These are phyloP conservation scores for Drosophila auraria DNA, from an alignment of 1,140 invertebrate species.

Conservation along the genomic window DNA sequence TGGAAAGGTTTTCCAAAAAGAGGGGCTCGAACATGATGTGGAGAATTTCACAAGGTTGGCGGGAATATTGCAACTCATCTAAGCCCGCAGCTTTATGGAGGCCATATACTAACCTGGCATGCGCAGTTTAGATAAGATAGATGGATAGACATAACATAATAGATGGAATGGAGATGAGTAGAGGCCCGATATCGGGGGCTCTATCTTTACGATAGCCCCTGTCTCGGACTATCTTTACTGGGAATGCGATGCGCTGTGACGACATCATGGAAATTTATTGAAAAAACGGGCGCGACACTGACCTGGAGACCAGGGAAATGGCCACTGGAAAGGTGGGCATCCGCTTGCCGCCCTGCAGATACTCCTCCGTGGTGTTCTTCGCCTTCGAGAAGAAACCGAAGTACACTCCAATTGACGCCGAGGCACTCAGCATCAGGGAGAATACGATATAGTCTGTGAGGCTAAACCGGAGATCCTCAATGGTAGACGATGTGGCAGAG, in stretches of 20 bases:
- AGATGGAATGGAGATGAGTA: not conserved
- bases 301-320: conserved; percentile 89
- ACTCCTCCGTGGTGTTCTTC: conserved; percentile 86
- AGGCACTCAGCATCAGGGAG: conserved; percentile 87
- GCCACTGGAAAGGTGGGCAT: conserved; percentile 89
- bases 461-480: conserved; percentile 80
- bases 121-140: conserved; percentile 32
- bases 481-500: conserved; percentile 1
- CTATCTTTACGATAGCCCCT: conserved; percentile 3
- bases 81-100: conserved; percentile 20
- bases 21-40: conserved; percentile 32
- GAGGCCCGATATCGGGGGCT: conserved; percentile 15
- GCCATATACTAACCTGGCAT: conserved; percentile 5
- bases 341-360: conserved; percentile 87
- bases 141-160: conserved; percentile 19
- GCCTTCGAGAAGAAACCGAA: conserved; percentile 86
- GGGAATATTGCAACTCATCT: conserved; percentile 21
- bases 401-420: conserved; percentile 89
- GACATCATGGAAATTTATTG: conserved; percentile 36
- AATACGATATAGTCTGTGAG: conserved; percentile 88
- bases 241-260: conserved; percentile 4
- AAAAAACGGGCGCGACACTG: conserved; percentile 29
- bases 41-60: conserved; percentile 26
- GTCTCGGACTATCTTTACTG: conserved; percentile 11
- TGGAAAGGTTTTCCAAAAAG: conserved; percentile 17